Conservation (phyloP, 2,113 vertebrate genomes). For the Cercocebus atys region DNA sequence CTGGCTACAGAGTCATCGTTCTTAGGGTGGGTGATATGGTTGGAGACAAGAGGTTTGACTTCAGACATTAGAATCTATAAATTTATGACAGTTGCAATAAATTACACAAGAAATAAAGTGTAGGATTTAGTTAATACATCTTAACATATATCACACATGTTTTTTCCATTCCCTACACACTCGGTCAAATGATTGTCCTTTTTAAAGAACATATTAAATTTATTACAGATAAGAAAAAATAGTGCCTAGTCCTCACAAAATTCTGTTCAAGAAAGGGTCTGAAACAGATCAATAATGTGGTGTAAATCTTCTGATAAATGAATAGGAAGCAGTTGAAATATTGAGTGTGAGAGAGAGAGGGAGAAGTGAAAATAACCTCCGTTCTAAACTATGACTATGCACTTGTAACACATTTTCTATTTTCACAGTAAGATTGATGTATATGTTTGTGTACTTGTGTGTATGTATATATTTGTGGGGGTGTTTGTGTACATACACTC, state of each 20-base stretch:
- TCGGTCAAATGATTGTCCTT: neutral
- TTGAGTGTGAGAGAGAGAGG: neutral
- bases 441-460: neutral
- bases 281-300: neutral
- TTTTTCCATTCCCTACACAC: neutral
- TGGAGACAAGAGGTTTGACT: neutral
- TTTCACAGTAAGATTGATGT: neutral
- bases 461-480: neutral
- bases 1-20: neutral
- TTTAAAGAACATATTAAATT: neutral
- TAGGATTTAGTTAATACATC: neutral
- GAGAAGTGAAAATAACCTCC: neutral
- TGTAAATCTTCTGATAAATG: neutral
- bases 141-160: neutral
- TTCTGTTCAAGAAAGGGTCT: neutral
- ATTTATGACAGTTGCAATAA: neutral
- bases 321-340: neutral
- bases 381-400: neutral
- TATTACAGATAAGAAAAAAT: slow-evolving; percentile 5
- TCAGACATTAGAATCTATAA: neutral
- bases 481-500: neutral
- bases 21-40: neutral
- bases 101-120: neutral
- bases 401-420: neutral
- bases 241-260: neutral